phyloP scores from a whole-genome alignment of 2,113 vertebrate species.

The Zosterops hypoxanthus region DNA sequence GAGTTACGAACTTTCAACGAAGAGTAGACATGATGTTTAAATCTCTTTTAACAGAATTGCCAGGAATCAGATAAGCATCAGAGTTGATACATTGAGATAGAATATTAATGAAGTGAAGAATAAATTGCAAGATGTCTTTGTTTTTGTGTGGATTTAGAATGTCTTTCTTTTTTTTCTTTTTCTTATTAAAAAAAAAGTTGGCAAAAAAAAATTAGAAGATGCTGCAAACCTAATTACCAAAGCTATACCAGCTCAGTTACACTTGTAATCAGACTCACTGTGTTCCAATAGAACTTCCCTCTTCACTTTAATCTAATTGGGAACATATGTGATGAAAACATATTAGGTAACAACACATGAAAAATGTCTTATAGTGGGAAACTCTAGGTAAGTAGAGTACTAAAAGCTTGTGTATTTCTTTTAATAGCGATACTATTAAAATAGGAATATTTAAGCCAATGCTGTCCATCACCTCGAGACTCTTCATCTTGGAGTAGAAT shows the following conservation, averaged over 20 bases:
- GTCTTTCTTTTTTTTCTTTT: too few relatives aligned
- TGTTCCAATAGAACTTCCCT: background rate
- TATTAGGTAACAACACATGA: background rate
- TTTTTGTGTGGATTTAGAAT: background rate
- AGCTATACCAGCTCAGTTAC: background rate
- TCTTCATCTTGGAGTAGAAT: background rate
- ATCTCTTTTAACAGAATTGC: background rate
- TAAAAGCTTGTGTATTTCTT: background rate
- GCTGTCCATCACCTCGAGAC: background rate
- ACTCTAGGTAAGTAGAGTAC: background rate
- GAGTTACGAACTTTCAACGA: background rate
- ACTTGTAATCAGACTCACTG: background rate
- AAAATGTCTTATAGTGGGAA: background rate
- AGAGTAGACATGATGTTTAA: background rate
- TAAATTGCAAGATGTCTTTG: background rate
- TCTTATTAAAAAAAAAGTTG: background rate
- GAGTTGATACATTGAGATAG: background rate
- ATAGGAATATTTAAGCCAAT: background rate
- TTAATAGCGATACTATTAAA: background rate
- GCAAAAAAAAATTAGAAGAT: background rate
- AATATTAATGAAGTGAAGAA: background rate
- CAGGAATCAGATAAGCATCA: background rate
- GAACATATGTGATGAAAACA: background rate
- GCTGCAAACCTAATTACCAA: background rate
- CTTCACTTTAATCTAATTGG: background rate